These are phyloP conservation scores for Pterocles orientalis DNA, from an alignment of 2,113 vertebrate species.

Conservation along the genomic window DNA sequence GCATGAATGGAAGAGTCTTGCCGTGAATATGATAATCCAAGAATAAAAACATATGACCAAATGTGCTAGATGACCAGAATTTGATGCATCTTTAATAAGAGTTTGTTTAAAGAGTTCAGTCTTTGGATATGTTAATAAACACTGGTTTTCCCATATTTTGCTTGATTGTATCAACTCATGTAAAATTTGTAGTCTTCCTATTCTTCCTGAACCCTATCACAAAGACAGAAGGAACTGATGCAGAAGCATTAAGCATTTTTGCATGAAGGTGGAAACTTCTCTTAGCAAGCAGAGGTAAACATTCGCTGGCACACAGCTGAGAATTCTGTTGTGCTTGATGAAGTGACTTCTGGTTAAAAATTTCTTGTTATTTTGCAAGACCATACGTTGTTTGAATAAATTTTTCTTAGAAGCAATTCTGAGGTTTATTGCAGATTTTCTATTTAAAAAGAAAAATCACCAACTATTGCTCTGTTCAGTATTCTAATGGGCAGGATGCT, in stretches of 20 bases:
- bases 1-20: not conserved
- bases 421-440: not conserved
- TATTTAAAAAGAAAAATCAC: not conserved
- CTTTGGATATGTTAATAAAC: not conserved
- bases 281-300: not conserved
- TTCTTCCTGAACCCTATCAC: not conserved
- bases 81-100: not conserved
- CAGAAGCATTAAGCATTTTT: not conserved
- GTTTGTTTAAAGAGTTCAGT: not conserved
- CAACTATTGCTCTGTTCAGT: not conserved
- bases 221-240: not conserved
- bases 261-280: not conserved
- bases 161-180: not conserved
- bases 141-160: not conserved
- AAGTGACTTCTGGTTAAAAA: not conserved
- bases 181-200: not conserved
- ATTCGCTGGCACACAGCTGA: not conserved
- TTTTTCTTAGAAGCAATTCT: not conserved
- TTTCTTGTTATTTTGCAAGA: not conserved
- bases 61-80: not conserved
- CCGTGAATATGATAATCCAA: not conserved
- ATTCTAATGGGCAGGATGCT: not conserved
- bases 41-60: not conserved
- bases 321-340: not conserved
- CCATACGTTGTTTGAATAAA: not conserved